phyloP scores from a whole-genome alignment of 1,140 invertebrate species.

The Drosophila sp. region DNA sequence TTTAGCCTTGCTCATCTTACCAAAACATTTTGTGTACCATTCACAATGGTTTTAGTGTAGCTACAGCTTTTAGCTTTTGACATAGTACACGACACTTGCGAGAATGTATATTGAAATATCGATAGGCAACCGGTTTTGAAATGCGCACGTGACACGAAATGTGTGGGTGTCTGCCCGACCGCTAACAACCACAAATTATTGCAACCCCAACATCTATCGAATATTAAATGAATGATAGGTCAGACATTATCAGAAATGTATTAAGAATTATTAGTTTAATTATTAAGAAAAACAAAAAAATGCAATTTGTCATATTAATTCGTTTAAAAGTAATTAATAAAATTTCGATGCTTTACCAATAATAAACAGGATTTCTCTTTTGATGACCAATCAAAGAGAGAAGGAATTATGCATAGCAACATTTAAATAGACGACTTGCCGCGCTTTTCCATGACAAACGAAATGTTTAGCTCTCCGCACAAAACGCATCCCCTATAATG shows the following conservation, averaged over 20 bases:
- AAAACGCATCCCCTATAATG: neutral
- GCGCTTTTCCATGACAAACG: conserved; percentile 16
- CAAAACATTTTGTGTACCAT: neutral
- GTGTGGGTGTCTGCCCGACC: too few relatives aligned
- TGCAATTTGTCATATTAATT: too few relatives aligned
- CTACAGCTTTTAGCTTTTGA: conserved; percentile 1
- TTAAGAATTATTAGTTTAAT: too few relatives aligned
- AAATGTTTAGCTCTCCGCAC: conserved; percentile 10
- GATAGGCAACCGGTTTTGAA: neutral
- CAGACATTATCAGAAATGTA: too few relatives aligned
- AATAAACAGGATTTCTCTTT: neutral
- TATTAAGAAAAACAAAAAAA: too few relatives aligned
- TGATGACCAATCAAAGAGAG: neutral
- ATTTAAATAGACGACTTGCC: conserved; percentile 13
- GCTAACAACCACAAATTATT: too few relatives aligned
- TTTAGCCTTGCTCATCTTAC: neutral
- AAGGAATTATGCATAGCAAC: neutral
- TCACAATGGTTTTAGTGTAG: neutral
- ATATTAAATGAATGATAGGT: too few relatives aligned
- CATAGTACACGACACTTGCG: neutral
- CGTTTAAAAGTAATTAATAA: too few relatives aligned
- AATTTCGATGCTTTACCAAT: too few relatives aligned
- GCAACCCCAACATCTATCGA: too few relatives aligned
- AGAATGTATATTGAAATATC: conserved; percentile 7
- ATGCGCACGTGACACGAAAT: neutral